Conservation (phyloP, 1,140 invertebrate species). For the Drosophila neocordata region DNA sequence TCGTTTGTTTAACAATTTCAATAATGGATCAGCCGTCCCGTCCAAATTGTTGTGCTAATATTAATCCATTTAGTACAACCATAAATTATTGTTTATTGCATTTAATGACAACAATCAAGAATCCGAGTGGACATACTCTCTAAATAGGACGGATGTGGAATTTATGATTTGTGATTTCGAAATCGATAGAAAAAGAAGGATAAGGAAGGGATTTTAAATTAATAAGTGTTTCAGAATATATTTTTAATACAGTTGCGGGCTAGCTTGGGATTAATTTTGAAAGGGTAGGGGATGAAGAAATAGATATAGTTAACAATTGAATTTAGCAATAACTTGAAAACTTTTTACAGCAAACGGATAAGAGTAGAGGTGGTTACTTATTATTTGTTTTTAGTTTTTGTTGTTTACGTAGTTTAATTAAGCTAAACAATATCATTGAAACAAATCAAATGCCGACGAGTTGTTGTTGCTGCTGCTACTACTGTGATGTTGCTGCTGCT, state of each 20-base stretch:
- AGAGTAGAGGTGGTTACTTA: slow-evolving; percentile 15
- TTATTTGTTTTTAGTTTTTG: slow-evolving; percentile 37
- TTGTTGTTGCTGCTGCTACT: slow-evolving; percentile 71
- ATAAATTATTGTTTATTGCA: slow-evolving; percentile 71
- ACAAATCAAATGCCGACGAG: slow-evolving; percentile 79
- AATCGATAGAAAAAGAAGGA: not conserved
- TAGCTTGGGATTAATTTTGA: not conserved
- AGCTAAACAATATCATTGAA: slow-evolving; percentile 84
- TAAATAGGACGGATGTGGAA: slow-evolving; percentile 71
- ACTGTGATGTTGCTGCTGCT: slow-evolving; percentile 53
- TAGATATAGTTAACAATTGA: slow-evolving; percentile 53
- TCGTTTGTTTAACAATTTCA: slow-evolving; percentile 71
- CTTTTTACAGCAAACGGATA: slow-evolving; percentile 47
- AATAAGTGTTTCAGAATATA: not conserved
- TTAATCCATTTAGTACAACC: slow-evolving; percentile 73
- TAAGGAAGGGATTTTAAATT: not conserved
- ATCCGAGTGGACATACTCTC: slow-evolving; percentile 47
- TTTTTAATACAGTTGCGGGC: slow-evolving; percentile 7
- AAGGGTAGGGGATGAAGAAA: not conserved
- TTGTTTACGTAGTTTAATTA: slow-evolving; percentile 53
- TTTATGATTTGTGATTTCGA: slow-evolving; percentile 42
- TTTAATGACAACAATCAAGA: slow-evolving; percentile 63
- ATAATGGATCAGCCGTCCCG: slow-evolving; percentile 62
- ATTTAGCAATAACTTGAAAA: slow-evolving; percentile 61
- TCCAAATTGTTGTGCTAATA: slow-evolving; percentile 63